Evolutionary conservation across 2,888 invertebrate species (phyloP), one percentile per base, ranked within the genome.

Genomic region (Netelia fuscicornis): DNA sequence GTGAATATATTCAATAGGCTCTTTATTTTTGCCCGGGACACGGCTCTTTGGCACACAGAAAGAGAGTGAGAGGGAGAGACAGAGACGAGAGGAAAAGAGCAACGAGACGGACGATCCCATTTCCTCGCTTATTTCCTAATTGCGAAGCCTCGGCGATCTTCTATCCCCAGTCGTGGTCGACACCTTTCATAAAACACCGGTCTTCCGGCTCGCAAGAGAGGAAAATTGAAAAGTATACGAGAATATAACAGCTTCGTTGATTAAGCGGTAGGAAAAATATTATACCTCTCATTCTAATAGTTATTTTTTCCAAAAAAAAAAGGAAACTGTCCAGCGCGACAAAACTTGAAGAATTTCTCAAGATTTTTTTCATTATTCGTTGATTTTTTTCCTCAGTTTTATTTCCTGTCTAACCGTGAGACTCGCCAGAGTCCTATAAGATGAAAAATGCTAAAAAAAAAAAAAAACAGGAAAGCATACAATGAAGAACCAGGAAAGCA

Each of bases 101-200:
- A 56, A 58, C 71, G 11, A 80, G 79, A 74, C 74, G 65, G 80
- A 11, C 58, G 77, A 79, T 67, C 64, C 65, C 71, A 84, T 86
- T 84, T 84, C 86, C 84, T 76, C 42, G 54, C 67, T 79, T 86
- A 86, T 84, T 84, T 82, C 81, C 86, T 86, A 84, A 82, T 84
- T 79, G 81, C 74, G 13, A 13, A 75, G 56, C 60, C 79, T 11
- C 23, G 60, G 54, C 72, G 67, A 76, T 76, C 56, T 67, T 75
- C 64, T 76, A 67, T 5, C 25, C 20, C 13, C n/a, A 2, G 56
- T 76, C 58, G 10, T 44, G 44, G 76, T 76, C 30, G 30, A 30
- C 30, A 30, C 30, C 30, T 30, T 30, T 5, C 5, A 30, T 30
- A 30, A 30, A 30, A 30, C 30, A 30, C 3, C 30, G 30, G 5